Evolutionary conservation across 2,797 vertebrate genomes (phyloP).

Genomic region (Gobio occitaniae): DNA sequence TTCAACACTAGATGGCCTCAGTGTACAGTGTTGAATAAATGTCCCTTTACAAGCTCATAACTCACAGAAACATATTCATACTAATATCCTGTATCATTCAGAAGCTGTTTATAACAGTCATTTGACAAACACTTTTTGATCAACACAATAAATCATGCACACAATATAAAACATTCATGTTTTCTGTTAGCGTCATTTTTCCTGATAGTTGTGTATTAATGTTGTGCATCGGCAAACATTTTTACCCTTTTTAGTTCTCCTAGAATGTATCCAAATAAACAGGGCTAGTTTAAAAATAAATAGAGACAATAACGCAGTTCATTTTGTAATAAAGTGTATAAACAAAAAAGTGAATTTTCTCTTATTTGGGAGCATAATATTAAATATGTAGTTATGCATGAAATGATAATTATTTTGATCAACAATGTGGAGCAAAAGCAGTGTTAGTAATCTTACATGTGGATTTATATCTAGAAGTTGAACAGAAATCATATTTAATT

Average conservation of each 20-base stretch:
- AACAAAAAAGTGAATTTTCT: too few species aligned
- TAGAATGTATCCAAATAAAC: neutral
- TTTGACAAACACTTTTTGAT: neutral
- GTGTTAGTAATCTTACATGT: neutral
- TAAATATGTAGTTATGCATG: neutral
- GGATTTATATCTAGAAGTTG: too few species aligned
- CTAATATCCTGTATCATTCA: neutral
- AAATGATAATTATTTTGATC: too few species aligned
- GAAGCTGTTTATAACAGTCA: neutral
- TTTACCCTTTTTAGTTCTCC: too few species aligned
- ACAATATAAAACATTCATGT: neutral
- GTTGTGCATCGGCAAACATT: neutral
- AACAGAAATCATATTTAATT: too few species aligned
- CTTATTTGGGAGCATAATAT: too few species aligned
- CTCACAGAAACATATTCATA: too few species aligned
- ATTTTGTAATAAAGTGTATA: neutral
- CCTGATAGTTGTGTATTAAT: neutral
- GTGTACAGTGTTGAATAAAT: neutral
- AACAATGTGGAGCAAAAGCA: too few species aligned
- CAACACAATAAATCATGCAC: neutral
- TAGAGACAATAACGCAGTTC: neutral
- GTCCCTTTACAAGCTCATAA: neutral
- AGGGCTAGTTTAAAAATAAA: too few species aligned
- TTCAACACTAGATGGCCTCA: neutral
- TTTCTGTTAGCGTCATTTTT: neutral